phyloP scores from a whole-genome alignment of 2,888 invertebrate genomes.

The Callosobruchus maculatus region DNA sequence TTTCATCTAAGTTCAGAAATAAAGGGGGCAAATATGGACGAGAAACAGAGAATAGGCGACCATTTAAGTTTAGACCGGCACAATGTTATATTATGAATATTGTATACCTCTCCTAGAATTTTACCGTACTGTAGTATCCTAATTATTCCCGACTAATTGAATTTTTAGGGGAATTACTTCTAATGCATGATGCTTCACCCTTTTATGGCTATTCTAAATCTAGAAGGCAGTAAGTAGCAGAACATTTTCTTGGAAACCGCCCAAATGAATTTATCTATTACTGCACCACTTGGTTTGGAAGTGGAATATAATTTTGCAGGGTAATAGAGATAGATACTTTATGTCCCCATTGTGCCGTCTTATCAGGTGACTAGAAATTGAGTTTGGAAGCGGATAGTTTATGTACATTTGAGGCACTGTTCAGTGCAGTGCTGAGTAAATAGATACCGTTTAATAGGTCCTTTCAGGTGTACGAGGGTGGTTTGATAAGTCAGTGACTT shows the following conservation, averaged over 20 bases:
- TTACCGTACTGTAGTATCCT: background rate
- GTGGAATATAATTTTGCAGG: background rate
- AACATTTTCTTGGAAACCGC: conserved; percentile 11
- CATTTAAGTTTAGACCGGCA: too few species aligned
- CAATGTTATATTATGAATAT: too few species aligned
- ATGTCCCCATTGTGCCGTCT: background rate
- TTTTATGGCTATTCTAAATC: conserved; percentile 7
- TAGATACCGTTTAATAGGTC: too few species aligned
- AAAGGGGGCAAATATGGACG: too few species aligned
- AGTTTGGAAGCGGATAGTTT: background rate
- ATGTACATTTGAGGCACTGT: background rate
- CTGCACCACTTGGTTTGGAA: background rate
- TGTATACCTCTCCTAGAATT: too few species aligned
- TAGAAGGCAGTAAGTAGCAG: background rate
- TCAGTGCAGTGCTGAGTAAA: background rate
- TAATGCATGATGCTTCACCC: background rate
- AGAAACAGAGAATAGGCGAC: too few species aligned
- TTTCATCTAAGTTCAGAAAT: too few species aligned
- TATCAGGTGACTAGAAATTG: background rate
- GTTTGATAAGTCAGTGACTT: too few species aligned
- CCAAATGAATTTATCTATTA: conserved; percentile 9
- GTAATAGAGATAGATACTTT: background rate
- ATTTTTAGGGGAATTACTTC: background rate
- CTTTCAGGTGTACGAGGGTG: too few species aligned
- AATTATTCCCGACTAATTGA: background rate